Base-by-base conservation (phyloP, 1,140 invertebrate species). In the Halyomorpha halys region DNA sequence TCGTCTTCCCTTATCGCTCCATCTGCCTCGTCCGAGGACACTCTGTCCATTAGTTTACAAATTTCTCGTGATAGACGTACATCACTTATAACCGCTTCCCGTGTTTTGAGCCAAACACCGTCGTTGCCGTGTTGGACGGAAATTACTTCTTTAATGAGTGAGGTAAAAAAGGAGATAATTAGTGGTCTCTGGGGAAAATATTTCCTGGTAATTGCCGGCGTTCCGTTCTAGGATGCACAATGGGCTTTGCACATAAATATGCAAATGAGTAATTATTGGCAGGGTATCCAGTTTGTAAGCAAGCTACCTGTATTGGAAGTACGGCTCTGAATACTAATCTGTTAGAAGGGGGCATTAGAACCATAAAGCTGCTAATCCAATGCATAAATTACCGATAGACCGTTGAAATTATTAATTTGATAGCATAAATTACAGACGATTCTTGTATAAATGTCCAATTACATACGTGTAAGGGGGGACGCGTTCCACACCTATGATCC, bases 11-110 rank as follows among this genome's bases (percentile, higher is more conserved):
- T 21, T 21, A 19, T 21, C 47, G n/a, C 47, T 2, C 47, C 47
- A 19, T 21, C 47, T 49, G 6, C 47, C 47, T 21, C 21, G n/a
- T 49, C n/a, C 47, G 21, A 18, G n/a, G n/a, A 49, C 47, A 19
- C 47, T 49, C 47, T 18, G n/a, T 49, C n/a, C 47, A 49, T 49
- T 49, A 49, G 47, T n/a, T 49, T 49, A 49, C 47, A 49, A 49
- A 49, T 49, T 49, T 18, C 47, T 49, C 47, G n/a, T 18, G 21
- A 49, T 49, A 49, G n/a, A 21, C 47, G 21, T 49, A 49, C n/a
- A 49, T 49, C 21, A 49, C 6, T 49, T 49, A 49, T 49, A 49
- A 18, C n/a, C 5, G n/a, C 6, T 49, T 49, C 21, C 21, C 47
- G 47, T 49, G 47, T n/a, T 11, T 5, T 13, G 47, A 16, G 47